Conservation (phyloP, 2,888 invertebrate species). For the Syrphus vitripennis region DNA sequence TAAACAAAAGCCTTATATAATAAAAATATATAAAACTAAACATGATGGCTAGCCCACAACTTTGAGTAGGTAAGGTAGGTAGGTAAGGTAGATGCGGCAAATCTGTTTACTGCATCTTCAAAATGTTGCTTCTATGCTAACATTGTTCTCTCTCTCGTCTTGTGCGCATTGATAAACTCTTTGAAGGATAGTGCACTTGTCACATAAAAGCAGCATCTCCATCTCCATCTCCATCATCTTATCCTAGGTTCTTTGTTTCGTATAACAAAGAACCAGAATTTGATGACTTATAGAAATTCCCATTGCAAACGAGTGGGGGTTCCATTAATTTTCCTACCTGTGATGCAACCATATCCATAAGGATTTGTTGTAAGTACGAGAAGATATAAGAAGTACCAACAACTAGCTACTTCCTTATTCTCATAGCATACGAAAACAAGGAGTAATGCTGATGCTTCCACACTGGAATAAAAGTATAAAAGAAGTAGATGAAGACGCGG, state of each 20-base stretch:
- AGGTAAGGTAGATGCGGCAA: slow-evolving; percentile 15
- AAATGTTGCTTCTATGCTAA: slow-evolving; percentile 29
- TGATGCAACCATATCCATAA: slow-evolving; percentile 46
- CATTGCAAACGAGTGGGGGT: slow-evolving; percentile 31
- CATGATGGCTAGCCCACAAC: slow-evolving; percentile 4
- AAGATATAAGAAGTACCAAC: slow-evolving; percentile 25
- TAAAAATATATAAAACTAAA: not conserved
- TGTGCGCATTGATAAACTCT: slow-evolving; percentile 38
- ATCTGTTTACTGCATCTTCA: slow-evolving; percentile 24
- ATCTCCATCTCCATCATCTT: slow-evolving; percentile 40
- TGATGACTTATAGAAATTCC: slow-evolving; percentile 54
- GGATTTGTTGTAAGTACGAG: slow-evolving; percentile 40
- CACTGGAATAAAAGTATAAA: not conserved
- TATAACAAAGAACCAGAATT: slow-evolving; percentile 50
- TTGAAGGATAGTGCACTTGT: slow-evolving; percentile 40
- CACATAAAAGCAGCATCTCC: slow-evolving; percentile 49
- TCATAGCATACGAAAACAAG: slow-evolving; percentile 18
- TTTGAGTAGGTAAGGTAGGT: too few relatives aligned
- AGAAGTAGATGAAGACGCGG: slow-evolving; percentile 61
- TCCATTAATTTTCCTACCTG: slow-evolving; percentile 61
- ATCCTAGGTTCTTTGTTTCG: slow-evolving; percentile 27
- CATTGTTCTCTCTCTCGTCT: slow-evolving; percentile 40
- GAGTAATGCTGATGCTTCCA: slow-evolving; percentile 16
- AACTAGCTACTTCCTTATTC: slow-evolving; percentile 58
- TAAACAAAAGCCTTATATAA: slow-evolving; percentile 24